Percentiles rank a stretch among this genome's conserved stretches.
phyloP scores from a whole-genome alignment of 2,888 invertebrate species.

The Hecatera dysodea region DNA sequence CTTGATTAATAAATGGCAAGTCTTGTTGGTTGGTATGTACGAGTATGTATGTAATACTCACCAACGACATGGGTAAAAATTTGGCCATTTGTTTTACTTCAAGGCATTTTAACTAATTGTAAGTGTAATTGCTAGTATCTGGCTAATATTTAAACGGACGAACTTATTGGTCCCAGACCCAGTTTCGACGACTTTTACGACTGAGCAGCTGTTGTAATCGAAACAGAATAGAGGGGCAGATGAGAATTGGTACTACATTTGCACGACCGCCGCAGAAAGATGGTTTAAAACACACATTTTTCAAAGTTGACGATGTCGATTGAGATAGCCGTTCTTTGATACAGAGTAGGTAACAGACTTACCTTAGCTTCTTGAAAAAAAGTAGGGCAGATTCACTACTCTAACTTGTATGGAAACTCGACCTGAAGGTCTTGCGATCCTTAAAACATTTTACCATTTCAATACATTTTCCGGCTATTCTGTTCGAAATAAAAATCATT shows the following conservation, averaged over 20 bases:
- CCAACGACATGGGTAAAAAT: no score
- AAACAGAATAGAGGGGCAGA: neutral
- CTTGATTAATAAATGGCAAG: no score
- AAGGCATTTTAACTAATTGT: neutral
- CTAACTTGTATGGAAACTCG: neutral
- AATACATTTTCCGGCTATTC: neutral
- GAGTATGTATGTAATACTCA: no score
- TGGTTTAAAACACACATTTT: neutral
- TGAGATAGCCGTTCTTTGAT: neutral
- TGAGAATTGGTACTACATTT: neutral
- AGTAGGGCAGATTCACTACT: neutral
- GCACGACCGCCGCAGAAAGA: neutral
- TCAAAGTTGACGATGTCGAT: neutral
- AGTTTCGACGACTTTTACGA: constrained; percentile 25
- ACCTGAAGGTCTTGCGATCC: neutral
- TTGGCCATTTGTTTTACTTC: neutral
- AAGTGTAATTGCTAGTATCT: neutral
- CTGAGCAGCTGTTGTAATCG: neutral
- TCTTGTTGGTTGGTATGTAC: no score
- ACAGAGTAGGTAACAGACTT: neutral
- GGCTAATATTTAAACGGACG: constrained; percentile 19
- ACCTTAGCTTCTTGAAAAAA: neutral
- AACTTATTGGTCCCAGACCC: constrained; percentile 37
- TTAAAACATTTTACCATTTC: neutral
- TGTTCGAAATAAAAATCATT: neutral